Conservation (phyloP, 2,888 invertebrate species). For the Linyphia triangularis region DNA sequence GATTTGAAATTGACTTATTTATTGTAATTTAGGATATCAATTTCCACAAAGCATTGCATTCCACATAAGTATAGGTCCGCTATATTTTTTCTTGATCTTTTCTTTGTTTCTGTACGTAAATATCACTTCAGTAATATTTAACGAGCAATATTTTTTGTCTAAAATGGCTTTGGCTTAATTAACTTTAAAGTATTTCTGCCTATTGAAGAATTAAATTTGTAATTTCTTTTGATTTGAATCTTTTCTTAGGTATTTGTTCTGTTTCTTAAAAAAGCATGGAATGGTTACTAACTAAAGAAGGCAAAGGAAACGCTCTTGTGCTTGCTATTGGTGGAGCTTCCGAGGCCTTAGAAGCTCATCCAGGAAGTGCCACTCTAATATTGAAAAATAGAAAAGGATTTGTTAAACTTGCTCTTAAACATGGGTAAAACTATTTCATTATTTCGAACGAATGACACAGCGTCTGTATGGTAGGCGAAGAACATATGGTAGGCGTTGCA, state of each 20-base stretch:
- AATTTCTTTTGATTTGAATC: neutral
- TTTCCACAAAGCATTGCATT: too few relatives aligned
- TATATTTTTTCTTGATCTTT: neutral
- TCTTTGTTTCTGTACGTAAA: neutral
- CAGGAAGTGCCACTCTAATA: slow-evolving; percentile 87
- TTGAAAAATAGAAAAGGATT: slow-evolving; percentile 89
- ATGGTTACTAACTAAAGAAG: slow-evolving; percentile 79
- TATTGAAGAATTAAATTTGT: neutral
- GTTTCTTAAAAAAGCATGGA: slow-evolving; percentile 84
- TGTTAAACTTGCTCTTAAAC: slow-evolving; percentile 85
- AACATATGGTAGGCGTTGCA: too few relatives aligned
- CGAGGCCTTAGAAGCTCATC: slow-evolving; percentile 90
- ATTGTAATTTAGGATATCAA: too few relatives aligned
- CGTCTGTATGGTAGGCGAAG: too few relatives aligned
- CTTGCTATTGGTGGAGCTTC: slow-evolving; percentile 93
- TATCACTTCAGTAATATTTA: neutral
- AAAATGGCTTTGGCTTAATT: neutral
- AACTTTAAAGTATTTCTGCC: neutral
- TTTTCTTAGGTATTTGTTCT: slow-evolving; percentile 78
- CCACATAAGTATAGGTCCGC: too few relatives aligned
- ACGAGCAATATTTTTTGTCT: neutral
- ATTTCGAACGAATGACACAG: too few relatives aligned
- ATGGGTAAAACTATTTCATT: slow-evolving; percentile 83
- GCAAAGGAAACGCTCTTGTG: slow-evolving; percentile 84
- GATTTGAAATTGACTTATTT: too few relatives aligned